A percentile compares a stretch with the other conserved stretches of the same genome.
Evolutionary conservation across 2,797 vertebrate species (phyloP).

Genomic region (Zalophus californianus): DNA sequence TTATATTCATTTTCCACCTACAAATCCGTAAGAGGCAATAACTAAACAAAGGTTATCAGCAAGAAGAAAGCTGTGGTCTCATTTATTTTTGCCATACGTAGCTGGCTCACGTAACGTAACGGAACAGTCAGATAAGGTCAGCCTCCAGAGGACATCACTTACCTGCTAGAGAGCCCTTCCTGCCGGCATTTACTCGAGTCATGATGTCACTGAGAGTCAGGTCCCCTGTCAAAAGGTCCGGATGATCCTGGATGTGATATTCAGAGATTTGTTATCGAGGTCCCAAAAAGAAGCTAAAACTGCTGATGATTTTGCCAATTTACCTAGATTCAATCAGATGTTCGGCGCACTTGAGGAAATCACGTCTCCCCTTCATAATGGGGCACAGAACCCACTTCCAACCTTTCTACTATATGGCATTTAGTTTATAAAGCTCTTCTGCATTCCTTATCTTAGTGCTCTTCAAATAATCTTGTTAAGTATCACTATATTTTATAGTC

Average conservation of each 20-base stretch:
- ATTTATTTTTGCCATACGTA: background rate
- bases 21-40: background rate
- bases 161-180: constrained; percentile 95
- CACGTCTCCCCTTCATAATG: background rate
- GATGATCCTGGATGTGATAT: constrained; percentile 92
- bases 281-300: background rate
- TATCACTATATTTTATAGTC: background rate
- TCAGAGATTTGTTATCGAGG: constrained; percentile 31
- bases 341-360: background rate
- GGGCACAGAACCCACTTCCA: background rate
- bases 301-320: background rate
- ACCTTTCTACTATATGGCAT: fast-evolving
- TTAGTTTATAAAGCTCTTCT: background rate
- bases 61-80: background rate
- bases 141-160: constrained; percentile 61
- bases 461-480: background rate
- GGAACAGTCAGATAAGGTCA: background rate
- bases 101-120: background rate
- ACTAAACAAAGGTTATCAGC: background rate
- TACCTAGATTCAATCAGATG: background rate
- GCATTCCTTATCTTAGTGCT: background rate
- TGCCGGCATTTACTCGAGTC: constrained; percentile 95
- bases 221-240: constrained; percentile 95
- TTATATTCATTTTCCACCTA: background rate
- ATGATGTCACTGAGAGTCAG: constrained; percentile 96